These are phyloP conservation scores for Camponotus floridanus DNA, from an alignment of 1,140 invertebrate species.

Conservation along the genomic window DNA sequence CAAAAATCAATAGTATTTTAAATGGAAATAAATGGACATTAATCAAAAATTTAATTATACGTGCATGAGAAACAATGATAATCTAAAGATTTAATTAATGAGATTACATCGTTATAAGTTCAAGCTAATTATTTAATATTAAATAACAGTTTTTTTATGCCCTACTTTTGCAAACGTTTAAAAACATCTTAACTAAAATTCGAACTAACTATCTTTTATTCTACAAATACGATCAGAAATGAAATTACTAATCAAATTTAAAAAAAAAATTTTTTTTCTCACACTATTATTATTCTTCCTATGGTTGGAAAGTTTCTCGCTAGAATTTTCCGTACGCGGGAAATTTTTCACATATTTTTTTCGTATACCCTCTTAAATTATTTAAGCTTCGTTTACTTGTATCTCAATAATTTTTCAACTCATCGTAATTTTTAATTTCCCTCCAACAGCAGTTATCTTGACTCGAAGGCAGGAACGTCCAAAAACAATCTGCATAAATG, in stretches of 20 bases:
- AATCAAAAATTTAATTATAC: not conserved
- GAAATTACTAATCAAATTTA: not conserved
- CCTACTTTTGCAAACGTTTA: not conserved
- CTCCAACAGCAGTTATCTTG: constrained; percentile 7
- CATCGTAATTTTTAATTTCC: not conserved
- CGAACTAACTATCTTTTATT: not conserved
- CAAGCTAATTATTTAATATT: not conserved
- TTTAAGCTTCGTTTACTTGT: constrained; percentile 35
- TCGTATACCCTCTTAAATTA: constrained; percentile 32
- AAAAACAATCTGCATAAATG: not conserved
- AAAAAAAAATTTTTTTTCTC: not conserved
- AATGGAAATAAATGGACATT: not conserved
- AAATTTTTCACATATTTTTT: constrained; percentile 7
- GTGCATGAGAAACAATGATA: not conserved
- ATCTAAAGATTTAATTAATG: not conserved
- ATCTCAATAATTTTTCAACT: constrained; percentile 9
- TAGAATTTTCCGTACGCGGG: not conserved
- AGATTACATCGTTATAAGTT: not conserved
- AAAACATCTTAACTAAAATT: not conserved
- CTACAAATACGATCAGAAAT: not conserved
- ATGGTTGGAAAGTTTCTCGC: not conserved
- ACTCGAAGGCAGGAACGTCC: not conserved
- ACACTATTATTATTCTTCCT: not conserved
- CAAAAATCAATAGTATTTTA: not conserved
- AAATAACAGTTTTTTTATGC: not conserved